Evolutionary conservation across 1,140 invertebrate species (phyloP), one percentile per base, ranked within the genome.

Genomic region (Microplitis mediator): DNA sequence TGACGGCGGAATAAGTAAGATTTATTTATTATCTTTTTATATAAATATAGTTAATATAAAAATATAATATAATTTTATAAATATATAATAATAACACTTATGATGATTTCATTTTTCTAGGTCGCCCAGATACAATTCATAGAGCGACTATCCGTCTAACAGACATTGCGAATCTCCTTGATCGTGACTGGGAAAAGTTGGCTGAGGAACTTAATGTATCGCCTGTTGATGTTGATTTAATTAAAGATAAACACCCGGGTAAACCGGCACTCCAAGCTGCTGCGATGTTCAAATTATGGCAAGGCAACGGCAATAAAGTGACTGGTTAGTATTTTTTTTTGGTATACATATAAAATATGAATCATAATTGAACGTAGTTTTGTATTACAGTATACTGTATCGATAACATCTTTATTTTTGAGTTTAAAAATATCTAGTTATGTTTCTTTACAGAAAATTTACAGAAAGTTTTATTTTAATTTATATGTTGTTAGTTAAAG

Each of bases 231-330:
- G 93, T 98, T 16, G 92, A 95, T 73, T 91, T 94, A 67, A 97
- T 98, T 61, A 94, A 96, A 82, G 91, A 92, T 51, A 94, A 97
- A 76, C 93, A 95, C 83, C 91, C 94, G 1, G 91, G 93, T 74
- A 96, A 95, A 78, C 91, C 93, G 8, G 92, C 94, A 1, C 93
- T 97, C 78, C 96, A 98, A 85, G 96, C 95, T 0, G 94, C 97
- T 75, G 93, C 95, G 3, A 98, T 98, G 95, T 90, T 99, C 51
- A 92, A 95, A 76, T 89, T 97, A 35, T 98, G 96, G 95, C 90
- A 91, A 58, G 88, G 89, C 72, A 87, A 92, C 16, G 91, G 92
- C 31, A 92, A 93, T 74, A 93, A 93, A 85, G 93, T 93, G 34
- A 92, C 92, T 78, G 92, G 93, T 91, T 85, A 86, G 80, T 77